Evolutionary conservation across 2,888 invertebrate genomes (phyloP).

Genomic region (Sisyra nigra): DNA sequence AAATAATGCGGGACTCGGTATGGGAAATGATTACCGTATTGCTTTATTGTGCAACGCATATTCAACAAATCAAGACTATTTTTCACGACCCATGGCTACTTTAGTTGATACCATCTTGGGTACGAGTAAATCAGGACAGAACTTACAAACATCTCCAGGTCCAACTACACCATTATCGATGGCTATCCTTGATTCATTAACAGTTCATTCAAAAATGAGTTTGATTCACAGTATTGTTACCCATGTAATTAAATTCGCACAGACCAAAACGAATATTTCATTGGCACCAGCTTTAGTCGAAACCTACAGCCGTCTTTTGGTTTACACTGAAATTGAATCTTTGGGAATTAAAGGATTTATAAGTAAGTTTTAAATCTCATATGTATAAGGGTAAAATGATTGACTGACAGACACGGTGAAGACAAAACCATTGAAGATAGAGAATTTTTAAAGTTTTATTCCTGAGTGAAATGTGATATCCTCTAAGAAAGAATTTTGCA

Average conservation of each 20-base stretch:
- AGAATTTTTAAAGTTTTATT: too few relatives aligned
- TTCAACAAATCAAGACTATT: slow-evolving; percentile 84
- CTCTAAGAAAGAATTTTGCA: too few relatives aligned
- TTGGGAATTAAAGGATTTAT: slow-evolving; percentile 93
- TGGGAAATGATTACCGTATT: slow-evolving; percentile 79
- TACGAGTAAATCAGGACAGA: slow-evolving; percentile 35
- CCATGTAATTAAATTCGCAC: slow-evolving; percentile 79
- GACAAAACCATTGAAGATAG: too few relatives aligned
- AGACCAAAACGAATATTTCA: slow-evolving; percentile 68
- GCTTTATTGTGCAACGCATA: slow-evolving; percentile 90
- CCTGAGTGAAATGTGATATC: too few relatives aligned
- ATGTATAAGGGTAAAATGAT: too few relatives aligned
- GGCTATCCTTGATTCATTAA: slow-evolving; percentile 82
- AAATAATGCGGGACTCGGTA: slow-evolving; percentile 47
- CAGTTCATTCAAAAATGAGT: slow-evolving; percentile 92
- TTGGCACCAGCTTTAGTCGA: slow-evolving; percentile 86
- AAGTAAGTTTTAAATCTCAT: too few relatives aligned
- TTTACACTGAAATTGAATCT: slow-evolving; percentile 93
- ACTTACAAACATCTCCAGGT: slow-evolving; percentile 15
- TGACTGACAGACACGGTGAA: too few relatives aligned
- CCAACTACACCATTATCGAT: slow-evolving; percentile 83
- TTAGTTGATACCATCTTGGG: slow-evolving; percentile 75
- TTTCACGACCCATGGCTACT: slow-evolving; percentile 81
- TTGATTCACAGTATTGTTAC: slow-evolving; percentile 62
- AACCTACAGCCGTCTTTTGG: slow-evolving; percentile 82